Evolutionary conservation across 2,113 vertebrate genomes (phyloP).

Genomic region (Notothenia coriiceps): DNA sequence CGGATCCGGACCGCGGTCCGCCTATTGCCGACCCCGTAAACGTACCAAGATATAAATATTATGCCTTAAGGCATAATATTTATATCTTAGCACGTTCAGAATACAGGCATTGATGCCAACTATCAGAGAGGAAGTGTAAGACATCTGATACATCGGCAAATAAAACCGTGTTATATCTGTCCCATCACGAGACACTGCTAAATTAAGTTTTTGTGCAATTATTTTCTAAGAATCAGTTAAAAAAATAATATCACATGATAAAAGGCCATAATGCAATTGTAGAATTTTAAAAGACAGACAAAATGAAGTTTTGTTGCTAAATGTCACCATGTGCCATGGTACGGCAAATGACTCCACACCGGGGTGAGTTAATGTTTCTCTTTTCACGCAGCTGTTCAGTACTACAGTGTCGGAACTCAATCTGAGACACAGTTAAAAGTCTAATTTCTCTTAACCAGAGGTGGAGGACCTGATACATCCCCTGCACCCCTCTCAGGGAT

Average conservation of each 20-base stretch:
- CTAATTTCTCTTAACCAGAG: conserved; percentile 1
- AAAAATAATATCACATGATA: neutral
- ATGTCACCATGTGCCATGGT: neutral
- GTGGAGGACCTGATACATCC: conserved; percentile 29
- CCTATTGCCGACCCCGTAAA: no score
- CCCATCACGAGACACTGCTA: neutral
- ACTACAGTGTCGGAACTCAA: conserved; percentile 13
- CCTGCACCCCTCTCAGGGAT: conserved; percentile 29
- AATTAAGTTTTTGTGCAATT: neutral
- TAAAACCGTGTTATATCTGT: no score
- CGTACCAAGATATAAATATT: no score
- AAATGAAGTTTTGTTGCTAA: neutral
- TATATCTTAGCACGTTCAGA: neutral
- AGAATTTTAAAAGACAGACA: neutral
- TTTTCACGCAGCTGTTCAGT: conserved; percentile 49
- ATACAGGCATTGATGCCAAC: neutral
- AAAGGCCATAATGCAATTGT: neutral
- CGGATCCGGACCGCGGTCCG: no score
- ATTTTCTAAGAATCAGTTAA: neutral
- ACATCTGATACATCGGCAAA: conserved; percentile 1
- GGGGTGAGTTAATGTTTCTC: neutral
- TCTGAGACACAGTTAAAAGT: conserved; percentile 25
- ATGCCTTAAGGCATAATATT: neutral
- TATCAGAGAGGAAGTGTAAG: neutral
- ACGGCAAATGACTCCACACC: neutral